Base-by-base conservation (phyloP, 2,888 invertebrate genomes). In the Hydropsyche betteni region DNA sequence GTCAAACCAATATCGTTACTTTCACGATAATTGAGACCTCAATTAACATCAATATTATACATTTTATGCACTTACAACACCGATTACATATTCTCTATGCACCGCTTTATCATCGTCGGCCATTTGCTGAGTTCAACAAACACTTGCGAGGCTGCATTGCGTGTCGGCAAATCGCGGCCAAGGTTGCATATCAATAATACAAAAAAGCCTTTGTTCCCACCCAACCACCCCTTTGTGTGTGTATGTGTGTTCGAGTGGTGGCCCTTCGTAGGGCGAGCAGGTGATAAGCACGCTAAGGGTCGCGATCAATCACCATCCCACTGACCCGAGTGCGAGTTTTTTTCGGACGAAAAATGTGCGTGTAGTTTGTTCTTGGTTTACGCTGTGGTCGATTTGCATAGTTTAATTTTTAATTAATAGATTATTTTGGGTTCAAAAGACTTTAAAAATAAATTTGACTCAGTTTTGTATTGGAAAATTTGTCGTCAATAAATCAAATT, bases 111-210 rank as follows among this genome's bases (percentile, higher is more conserved):
- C 44, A 44, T 44, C 44, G 44, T 44, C 44, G 44, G 10, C 44
- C 44, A 44, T 24, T 24, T 24, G 24, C 44, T 10, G 44, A 8
- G 7, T 2, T 44, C 58, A 58, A 44, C 44, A 10, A 1, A 44
- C 10, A 44, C 6, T 8, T 8, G 10, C 44, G 44, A 14, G 8
- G 58, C 24, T 64, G 64, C 64, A 36, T 64, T 34, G 64, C 64
- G 64, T 64, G 64, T 12, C 36, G 44, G 4, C 36, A 24, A 2
- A 64, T 36, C 64, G 36, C 64, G 64, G 64, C 64, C 64, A 64
- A 64, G 64, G 64, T 64, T 64, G 64, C 64, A 64, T 64, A 64
- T 36, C 34, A 64, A 64, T 64, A 64, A 64, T 16, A 55, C n/a
- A 14, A 55, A 55, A 55, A 16, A 14, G 55, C 55, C 14, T 55